A percentile compares a stretch with the other conserved stretches of the same genome.
These are phyloP conservation scores for Ptychodera flava DNA, from an alignment of 35 echinoderm and acorn worm species.

Conservation along the genomic window DNA sequence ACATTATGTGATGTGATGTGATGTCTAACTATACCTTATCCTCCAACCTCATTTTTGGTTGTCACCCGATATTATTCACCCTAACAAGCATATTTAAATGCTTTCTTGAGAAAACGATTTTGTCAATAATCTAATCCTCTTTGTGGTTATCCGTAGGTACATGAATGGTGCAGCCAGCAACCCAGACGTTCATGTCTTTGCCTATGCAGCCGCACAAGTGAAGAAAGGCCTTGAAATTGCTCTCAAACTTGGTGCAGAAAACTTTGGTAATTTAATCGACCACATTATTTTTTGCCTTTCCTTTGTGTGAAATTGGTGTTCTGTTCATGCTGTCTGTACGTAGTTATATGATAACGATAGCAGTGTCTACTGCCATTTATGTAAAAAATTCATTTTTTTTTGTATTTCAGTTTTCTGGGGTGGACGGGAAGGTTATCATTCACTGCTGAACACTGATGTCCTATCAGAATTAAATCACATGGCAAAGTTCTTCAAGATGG, in stretches of 20 bases:
- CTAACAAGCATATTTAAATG: too few relatives aligned
- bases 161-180: conserved; percentile 93
- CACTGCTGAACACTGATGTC: conserved; percentile 83
- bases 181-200: conserved; percentile 87
- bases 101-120: too few relatives aligned
- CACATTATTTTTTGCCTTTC: not conserved
- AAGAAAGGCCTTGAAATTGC: conserved; percentile 92
- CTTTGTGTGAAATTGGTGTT: not conserved
- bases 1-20: too few relatives aligned
- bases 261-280: conserved; percentile 80
- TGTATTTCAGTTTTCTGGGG: conserved; percentile 88
- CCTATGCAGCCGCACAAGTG: conserved; percentile 91
- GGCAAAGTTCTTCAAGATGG: conserved; percentile 91
- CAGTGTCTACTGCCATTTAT: not conserved
- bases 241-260: conserved; percentile 73
- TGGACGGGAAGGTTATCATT: conserved; percentile 84
- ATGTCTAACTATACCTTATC: too few relatives aligned
- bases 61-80: too few relatives aligned
- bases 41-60: too few relatives aligned
- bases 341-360: too few relatives aligned
- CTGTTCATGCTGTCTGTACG: too few relatives aligned
- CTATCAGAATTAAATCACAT: conserved; percentile 69
- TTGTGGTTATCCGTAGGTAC: conserved; percentile 41
- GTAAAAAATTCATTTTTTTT: too few relatives aligned
- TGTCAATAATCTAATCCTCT: too few relatives aligned